Evolutionary conservation across 2,113 vertebrate species (phyloP), one percentile per base, ranked within the genome.

Genomic region (Takifugu bimaculatus): DNA sequence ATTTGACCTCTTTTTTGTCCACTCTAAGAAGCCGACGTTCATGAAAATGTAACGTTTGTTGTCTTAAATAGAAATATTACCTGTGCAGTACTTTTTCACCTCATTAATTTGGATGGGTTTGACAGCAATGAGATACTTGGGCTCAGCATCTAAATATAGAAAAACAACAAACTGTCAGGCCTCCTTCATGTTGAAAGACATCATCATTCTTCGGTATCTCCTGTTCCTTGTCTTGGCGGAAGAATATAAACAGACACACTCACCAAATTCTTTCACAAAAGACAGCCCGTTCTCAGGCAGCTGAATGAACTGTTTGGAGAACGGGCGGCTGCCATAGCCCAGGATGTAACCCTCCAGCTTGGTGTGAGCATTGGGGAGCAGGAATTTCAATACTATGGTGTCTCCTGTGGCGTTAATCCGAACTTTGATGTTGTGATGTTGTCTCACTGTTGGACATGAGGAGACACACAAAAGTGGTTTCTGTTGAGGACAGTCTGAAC

Each of bases 321-420:
- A 94, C 70, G 94, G 87, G 62, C 75, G 95, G 88, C 92, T 94
- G 59, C 97, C 97, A 2, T 97, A 98, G 35, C 97, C 97, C 82
- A 99, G 77, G 78, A 99, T 91, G 85, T 96, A 98, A 20, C 97
- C 97, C 85, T 96, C 91, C 1, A 99, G 88, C 72, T 91, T 96
- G 57, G 89, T 91, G 61, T 91, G 92, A 27, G 90, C 82, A 47
- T 80, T 91, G 45, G 93, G 92, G 48, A 88, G 93, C 64, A 96
- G 72, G 69, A 96, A 99, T 78, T 91, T 95, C 91, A 99, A 90
- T 59, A 93, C 80, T 26, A 99, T 89, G 0, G 94, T 96, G 89
- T 99, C 94, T 53, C 91, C 93, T 15, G 93, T 94, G 26, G 93
- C 91, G 25, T 93, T 98, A 85, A 99, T 95, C 47, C 92, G 93